These are phyloP conservation scores for Leiothrix lutea DNA, from an alignment of 2,113 vertebrate genomes.

Conservation along the genomic window DNA sequence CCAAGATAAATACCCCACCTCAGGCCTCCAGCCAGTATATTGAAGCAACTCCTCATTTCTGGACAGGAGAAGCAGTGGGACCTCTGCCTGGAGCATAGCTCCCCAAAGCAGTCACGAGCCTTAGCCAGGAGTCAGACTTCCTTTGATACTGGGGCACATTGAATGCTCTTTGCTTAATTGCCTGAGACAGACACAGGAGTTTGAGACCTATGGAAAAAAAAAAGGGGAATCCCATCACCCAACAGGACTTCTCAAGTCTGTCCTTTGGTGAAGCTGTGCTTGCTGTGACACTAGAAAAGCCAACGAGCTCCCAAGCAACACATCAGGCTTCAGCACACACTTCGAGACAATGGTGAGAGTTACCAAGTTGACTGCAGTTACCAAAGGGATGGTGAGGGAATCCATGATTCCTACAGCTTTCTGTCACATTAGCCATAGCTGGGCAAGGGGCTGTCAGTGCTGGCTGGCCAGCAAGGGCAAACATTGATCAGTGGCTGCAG, in stretches of 20 bases:
- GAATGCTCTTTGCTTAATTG: not conserved
- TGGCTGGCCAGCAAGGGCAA: not conserved
- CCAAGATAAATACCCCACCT: not conserved
- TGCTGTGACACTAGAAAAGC: not conserved
- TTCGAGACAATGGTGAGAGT: not conserved
- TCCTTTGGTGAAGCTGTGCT: not conserved
- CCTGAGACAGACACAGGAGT: not conserved
- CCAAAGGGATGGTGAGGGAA: not conserved
- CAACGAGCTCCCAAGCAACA: not conserved
- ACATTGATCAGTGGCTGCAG: not conserved
- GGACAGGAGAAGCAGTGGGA: not conserved
- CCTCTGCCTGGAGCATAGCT: not conserved
- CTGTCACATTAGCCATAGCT: not conserved
- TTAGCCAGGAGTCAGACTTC: not conserved
- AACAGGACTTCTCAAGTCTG: not conserved
- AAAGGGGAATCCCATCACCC: not conserved
- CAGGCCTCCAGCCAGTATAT: not conserved
- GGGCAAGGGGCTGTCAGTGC: not conserved
- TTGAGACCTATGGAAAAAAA: not conserved
- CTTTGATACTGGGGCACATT: accelerated
- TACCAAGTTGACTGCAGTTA: not conserved
- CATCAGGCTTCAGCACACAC: accelerated
- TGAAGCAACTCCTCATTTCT: not conserved
- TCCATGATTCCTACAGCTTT: not conserved
- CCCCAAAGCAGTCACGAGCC: not conserved